These are phyloP conservation scores for Noturus placidus DNA, from an alignment of 2,113 vertebrate species.

Conservation along the genomic window DNA sequence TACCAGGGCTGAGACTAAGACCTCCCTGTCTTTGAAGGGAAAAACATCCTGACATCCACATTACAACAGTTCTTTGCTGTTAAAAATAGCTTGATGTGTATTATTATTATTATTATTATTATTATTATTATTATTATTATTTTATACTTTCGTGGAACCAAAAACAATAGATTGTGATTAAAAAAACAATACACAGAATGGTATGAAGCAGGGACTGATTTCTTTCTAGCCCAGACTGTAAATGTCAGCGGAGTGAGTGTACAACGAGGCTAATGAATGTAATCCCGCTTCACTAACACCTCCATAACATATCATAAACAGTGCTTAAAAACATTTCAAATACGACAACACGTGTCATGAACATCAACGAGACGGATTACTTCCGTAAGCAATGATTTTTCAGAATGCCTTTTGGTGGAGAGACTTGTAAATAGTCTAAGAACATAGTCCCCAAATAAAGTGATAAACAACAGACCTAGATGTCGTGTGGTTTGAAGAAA, in stretches of 20 bases:
- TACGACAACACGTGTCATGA: neutral
- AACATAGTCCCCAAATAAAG: neutral
- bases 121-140: too few species aligned
- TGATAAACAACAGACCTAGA: neutral
- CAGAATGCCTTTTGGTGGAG: neutral
- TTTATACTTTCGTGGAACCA: neutral
- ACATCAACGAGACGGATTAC: neutral
- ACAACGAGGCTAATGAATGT: neutral
- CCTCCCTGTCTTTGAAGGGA: neutral
- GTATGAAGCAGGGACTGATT: neutral
- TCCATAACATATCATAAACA: neutral
- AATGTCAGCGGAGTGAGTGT: neutral
- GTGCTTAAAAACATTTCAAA: neutral
- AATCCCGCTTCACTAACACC: neutral
- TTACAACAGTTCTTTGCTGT: neutral
- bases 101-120: too few species aligned
- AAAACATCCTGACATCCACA: neutral
- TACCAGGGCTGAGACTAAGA: too few species aligned
- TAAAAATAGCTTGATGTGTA: neutral
- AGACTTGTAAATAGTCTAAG: neutral
- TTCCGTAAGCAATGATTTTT: neutral
- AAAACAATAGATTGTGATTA: neutral
- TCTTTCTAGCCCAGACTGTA: neutral
- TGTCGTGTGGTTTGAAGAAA: neutral
- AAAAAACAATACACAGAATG: neutral